A percentile compares a stretch with the other conserved stretches of the same genome.
Evolutionary conservation across 2,888 invertebrate species (phyloP).

Genomic region (Apamea anceps): DNA sequence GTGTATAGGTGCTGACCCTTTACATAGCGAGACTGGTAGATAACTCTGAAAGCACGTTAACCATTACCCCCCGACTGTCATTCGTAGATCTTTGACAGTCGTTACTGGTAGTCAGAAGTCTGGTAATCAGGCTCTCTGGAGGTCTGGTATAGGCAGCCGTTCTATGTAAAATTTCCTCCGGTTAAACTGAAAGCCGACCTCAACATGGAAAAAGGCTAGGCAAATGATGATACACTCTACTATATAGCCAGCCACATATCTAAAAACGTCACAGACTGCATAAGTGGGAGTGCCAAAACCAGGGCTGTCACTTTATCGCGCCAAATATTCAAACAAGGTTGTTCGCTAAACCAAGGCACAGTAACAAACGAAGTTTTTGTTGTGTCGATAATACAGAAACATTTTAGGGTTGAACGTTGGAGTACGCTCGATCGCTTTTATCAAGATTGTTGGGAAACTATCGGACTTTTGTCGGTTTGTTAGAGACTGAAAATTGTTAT

Average conservation of each 20-base stretch:
- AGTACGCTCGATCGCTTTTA: conserved; percentile 64
- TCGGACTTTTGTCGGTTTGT: conserved; percentile 60
- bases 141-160: neutral
- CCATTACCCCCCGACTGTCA: neutral
- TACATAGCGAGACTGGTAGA: neutral
- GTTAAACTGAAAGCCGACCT: too few relatives aligned
- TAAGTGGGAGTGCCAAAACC: neutral
- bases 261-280: neutral
- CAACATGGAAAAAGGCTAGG: too few relatives aligned
- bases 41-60: neutral
- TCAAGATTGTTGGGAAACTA: conserved; percentile 72
- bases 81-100: neutral
- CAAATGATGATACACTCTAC: too few relatives aligned
- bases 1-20: neutral
- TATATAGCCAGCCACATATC: neutral
- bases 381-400: conserved; percentile 47
- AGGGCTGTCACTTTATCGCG: conserved; percentile 11
- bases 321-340: conserved; percentile 47
- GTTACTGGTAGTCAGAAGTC: neutral
- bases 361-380: conserved; percentile 45
- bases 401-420: conserved; percentile 51
- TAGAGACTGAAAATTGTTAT: conserved; percentile 62
- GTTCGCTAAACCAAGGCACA: neutral
- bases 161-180: neutral
- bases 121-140: neutral